Base-by-base conservation (phyloP, 64 coral and sea anemone genomes). In the Stichodactyla mertensii region DNA sequence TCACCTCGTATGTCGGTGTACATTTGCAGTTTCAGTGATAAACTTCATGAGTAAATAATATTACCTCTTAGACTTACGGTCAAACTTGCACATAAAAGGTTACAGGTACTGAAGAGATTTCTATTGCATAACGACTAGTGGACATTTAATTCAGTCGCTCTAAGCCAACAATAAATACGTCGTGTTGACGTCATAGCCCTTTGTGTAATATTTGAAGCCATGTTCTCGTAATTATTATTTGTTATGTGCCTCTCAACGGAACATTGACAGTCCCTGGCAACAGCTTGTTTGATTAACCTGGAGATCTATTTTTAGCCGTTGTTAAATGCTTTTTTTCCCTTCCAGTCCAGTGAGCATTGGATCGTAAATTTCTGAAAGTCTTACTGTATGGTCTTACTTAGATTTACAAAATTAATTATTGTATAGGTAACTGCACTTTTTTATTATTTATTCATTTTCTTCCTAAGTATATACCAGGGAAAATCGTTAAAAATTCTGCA, bases 261-360 rank as follows among this genome's bases (percentile, higher is more conserved):
- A 66, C 62, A 23, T 20, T 45, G 36, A 45, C 36, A 45, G 36
- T n/a, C 10, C 27, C 77, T 79, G 77, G 52, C 77, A 79, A 79
- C 77, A 52, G 16, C 31, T 6, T 79, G 77, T 79, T 79, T 79
- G 77, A 27, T 79, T 79, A 79, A 79, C 77, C 77, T 51, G 77
- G 77, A 79, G 77, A 79, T 79, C 20, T 66, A 66, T 66, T 66
- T 66, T 66, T 66, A 66, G 62, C 22, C 62, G 19, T 62, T 66
- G 7, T 22, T 45, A 45, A 45, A 45, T 45, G 36, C 36, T 8
- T 66, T 66, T 66, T n/a, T 66, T 3, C 62, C 19, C 5, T 66
- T 64, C 19, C 16, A 5, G 5, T 64, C 61, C 15, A 64, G 15
- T 4, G 10, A 13, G 15, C 18, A 16, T 61, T 61, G 14, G 18